These are phyloP conservation scores for Uloborus plumipes DNA, from an alignment of 2,888 invertebrate genomes.

Conservation along the genomic window DNA sequence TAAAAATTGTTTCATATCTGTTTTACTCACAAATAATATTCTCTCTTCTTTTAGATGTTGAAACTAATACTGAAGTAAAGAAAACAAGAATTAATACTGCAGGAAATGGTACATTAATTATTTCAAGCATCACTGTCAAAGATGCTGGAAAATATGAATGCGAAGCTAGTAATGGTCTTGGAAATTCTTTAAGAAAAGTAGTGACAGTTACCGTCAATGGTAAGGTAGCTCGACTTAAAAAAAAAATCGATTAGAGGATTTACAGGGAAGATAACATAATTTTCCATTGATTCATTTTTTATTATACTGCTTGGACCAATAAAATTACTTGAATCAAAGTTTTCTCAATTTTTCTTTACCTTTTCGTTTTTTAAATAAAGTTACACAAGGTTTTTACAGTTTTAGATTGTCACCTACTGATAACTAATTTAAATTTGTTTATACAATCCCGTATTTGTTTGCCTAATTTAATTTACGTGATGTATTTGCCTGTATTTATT, in stretches of 20 bases:
- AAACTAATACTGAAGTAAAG: background rate
- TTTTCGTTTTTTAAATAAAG: too few species aligned
- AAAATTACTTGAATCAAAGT: background rate
- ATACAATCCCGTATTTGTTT: too few species aligned
- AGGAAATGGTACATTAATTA: slow-evolving; percentile 29
- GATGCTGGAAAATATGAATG: slow-evolving; percentile 57
- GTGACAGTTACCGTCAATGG: slow-evolving; percentile 33
- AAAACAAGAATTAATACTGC: slow-evolving; percentile 2
- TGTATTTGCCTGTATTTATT: too few species aligned
- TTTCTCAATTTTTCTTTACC: background rate
- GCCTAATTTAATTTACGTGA: too few species aligned
- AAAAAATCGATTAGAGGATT: background rate
- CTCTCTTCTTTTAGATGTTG: slow-evolving; percentile 15
- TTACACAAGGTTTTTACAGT: too few species aligned
- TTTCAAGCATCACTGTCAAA: background rate
- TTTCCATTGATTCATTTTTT: too few species aligned
- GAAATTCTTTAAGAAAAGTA: slow-evolving; percentile 41
- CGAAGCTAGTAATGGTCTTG: slow-evolving; percentile 55
- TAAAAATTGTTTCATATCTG: background rate
- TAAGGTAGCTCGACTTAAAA: slow-evolving; percentile 20
- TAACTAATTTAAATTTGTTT: too few species aligned
- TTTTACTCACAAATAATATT: background rate
- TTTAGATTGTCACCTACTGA: too few species aligned
- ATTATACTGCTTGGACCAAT: too few species aligned
- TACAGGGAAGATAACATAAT: too few species aligned